phyloP scores from a whole-genome alignment of 1,140 invertebrate genomes.

The Ceratosolen solmsi region DNA sequence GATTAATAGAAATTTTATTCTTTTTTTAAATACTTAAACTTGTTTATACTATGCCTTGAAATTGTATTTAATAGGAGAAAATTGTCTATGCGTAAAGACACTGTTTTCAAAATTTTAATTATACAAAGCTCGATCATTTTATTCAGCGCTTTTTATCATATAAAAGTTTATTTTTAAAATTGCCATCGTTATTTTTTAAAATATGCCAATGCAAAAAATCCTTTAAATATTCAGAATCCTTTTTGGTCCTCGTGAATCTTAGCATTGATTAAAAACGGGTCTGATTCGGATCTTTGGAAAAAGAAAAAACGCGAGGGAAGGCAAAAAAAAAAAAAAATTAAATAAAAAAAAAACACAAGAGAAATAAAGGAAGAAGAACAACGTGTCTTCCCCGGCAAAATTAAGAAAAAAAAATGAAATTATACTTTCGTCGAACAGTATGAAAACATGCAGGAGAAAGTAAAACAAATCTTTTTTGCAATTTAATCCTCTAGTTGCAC shows the following conservation, averaged over 20 bases:
- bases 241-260: not conserved
- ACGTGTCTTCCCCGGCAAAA: not conserved
- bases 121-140: not conserved
- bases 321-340: no score
- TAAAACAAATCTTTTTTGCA: constrained; percentile 36
- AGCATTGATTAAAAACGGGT: constrained; percentile 23
- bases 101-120: not conserved
- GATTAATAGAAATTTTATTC: no score
- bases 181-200: not conserved
- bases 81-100: not conserved
- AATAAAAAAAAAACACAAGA: no score
- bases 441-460: constrained; percentile 31
- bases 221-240: constrained; percentile 5
- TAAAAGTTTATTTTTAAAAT: not conserved
- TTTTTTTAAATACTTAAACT: not conserved
- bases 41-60: not conserved
- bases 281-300: constrained; percentile 6
- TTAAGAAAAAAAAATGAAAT: constrained; percentile 18
- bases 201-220: not conserved
- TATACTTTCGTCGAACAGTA: constrained; percentile 11
- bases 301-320: not conserved
- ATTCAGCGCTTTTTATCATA: not conserved
- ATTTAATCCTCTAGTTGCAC: constrained; percentile 19
- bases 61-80: not conserved
- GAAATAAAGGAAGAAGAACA: not conserved